phyloP scores from a whole-genome alignment of 2,888 invertebrate genomes.

The Aphelenchoides bicaudatus region DNA sequence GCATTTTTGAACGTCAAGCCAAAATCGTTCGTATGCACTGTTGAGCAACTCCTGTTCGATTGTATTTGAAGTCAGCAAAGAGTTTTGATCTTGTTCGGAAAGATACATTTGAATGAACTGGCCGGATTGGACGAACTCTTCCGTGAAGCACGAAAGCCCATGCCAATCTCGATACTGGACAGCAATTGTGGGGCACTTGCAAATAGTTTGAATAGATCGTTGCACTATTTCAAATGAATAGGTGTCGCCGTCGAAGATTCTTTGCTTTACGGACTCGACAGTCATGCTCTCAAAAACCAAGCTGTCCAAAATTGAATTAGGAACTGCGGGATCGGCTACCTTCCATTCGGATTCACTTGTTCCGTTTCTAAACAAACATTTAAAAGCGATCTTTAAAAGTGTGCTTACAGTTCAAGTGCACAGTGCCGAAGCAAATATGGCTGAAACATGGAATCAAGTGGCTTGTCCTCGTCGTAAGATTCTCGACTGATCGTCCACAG shows the following conservation, averaged over 20 bases:
- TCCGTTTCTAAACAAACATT: background rate
- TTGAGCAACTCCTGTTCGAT: slow-evolving; percentile 23
- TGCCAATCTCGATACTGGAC: slow-evolving; percentile 37
- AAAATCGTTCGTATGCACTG: slow-evolving; percentile 32
- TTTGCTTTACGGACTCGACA: slow-evolving; percentile 21
- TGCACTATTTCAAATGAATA: slow-evolving; percentile 50
- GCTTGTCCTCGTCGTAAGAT: slow-evolving; percentile 20
- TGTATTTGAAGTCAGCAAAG: slow-evolving; percentile 16
- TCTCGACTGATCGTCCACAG: slow-evolving; percentile 26
- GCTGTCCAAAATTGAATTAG: slow-evolving; percentile 16
- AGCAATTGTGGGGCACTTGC: slow-evolving; percentile 20
- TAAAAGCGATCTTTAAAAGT: background rate
- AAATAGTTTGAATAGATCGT: slow-evolving; percentile 41
- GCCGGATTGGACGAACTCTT: slow-evolving; percentile 35
- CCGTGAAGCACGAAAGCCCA: slow-evolving; percentile 23
- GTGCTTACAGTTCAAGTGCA: slow-evolving; percentile 20
- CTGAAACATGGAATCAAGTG: slow-evolving; percentile 19
- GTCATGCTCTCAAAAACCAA: background rate
- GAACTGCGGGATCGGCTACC: slow-evolving; percentile 9
- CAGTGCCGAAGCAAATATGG: slow-evolving; percentile 22
- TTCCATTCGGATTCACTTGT: slow-evolving; percentile 13
- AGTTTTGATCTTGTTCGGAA: slow-evolving; percentile 19
- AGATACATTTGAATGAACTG: slow-evolving; percentile 35
- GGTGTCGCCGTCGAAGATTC: slow-evolving; percentile 44
- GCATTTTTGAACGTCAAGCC: slow-evolving; percentile 29